phyloP scores from a whole-genome alignment of 2,113 vertebrate species.

The Todiramphus chloris region DNA sequence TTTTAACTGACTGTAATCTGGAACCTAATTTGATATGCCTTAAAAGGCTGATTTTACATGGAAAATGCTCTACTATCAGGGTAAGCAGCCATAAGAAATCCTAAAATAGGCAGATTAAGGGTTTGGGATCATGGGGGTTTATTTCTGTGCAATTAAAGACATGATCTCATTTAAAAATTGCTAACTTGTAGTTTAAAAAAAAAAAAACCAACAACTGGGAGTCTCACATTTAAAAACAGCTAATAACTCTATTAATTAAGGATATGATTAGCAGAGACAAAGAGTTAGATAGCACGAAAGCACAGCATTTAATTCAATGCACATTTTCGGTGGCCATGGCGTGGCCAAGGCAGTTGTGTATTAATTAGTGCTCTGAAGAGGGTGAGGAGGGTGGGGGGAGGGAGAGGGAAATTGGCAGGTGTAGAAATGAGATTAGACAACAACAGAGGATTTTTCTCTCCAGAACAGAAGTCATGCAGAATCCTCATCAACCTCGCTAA shows the following conservation, averaged over 20 bases:
- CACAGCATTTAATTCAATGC: conserved; percentile 23
- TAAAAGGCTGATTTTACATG: conserved; percentile 41
- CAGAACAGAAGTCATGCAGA: not conserved
- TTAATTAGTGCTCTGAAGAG: conserved; percentile 60
- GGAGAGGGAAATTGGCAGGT: conserved; percentile 56
- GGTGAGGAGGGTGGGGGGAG: not conserved
- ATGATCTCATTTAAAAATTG: conserved; percentile 38
- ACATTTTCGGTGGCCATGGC: conserved; percentile 26
- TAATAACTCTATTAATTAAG: conserved; percentile 49
- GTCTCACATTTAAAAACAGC: not conserved
- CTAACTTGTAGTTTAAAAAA: conserved; percentile 34
- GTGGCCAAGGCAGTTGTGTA: conserved; percentile 24
- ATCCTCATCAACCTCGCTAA: not conserved
- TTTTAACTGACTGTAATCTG: conserved; percentile 27
- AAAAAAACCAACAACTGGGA: conserved; percentile 10
- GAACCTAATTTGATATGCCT: conserved; percentile 17
- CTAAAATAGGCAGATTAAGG: conserved; percentile 62
- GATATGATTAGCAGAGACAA: conserved; percentile 64
- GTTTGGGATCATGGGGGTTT: conserved; percentile 51
- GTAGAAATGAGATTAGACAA: conserved; percentile 68
- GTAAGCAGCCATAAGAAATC: conserved; percentile 54
- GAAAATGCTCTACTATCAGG: conserved; percentile 34
- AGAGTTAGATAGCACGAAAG: conserved; percentile 14
- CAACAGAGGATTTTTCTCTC: not conserved
- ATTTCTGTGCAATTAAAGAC: conserved; percentile 55